Evolutionary conservation across 2,888 invertebrate genomes (phyloP).

Genomic region (Entomobrya proxima): DNA sequence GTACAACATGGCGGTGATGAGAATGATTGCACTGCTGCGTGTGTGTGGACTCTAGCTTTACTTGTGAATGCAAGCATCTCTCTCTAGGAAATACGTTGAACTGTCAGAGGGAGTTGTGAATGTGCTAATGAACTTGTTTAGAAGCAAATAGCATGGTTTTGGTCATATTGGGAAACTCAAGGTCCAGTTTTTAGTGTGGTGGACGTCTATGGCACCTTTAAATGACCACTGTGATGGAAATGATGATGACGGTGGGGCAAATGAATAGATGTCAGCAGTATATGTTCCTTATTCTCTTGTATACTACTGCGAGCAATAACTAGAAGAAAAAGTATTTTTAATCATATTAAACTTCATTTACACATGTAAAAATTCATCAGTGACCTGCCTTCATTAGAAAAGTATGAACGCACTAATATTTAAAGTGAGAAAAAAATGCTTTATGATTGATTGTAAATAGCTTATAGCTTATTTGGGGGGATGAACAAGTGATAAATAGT

Average conservation of each 20-base stretch:
- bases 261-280: neutral
- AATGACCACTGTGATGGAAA: conserved; percentile 9
- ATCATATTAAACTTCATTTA: conserved; percentile 15
- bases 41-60: no score
- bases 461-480: neutral
- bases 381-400: neutral
- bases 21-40: neutral
- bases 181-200: conserved; percentile 58
- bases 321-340: conserved; percentile 13
- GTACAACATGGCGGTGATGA: neutral
- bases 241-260: neutral
- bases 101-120: conserved; percentile 45
- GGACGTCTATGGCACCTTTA: conserved; percentile 26
- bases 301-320: neutral
- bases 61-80: neutral
- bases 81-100: conserved; percentile 62
- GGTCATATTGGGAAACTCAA: conserved; percentile 62
- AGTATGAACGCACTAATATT: neutral
- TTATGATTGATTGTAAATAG: neutral
- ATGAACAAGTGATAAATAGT: neutral
- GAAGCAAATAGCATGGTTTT: conserved; percentile 60
- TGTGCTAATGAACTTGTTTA: conserved; percentile 68
- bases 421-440: neutral
- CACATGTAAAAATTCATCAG: neutral
- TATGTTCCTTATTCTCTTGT: neutral